Conservation (phyloP, 2,797 vertebrate genomes). For the Scomberomorus guttatus region DNA sequence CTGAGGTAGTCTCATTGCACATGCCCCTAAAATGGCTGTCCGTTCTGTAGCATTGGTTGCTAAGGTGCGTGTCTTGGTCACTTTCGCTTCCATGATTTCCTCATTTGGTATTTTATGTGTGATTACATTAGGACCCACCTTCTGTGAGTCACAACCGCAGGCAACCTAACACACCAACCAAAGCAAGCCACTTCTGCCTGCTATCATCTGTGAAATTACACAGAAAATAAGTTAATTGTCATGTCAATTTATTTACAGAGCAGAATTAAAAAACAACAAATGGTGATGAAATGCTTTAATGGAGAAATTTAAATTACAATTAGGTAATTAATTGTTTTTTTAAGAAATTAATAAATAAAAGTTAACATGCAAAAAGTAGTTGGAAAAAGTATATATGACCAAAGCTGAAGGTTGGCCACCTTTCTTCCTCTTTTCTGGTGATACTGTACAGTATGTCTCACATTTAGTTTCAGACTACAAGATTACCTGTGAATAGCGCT, state of each 20-base stretch:
- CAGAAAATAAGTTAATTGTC: not conserved
- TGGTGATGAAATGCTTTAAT: not conserved
- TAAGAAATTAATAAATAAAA: not conserved
- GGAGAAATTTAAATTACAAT: not conserved
- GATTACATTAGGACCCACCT: conserved; percentile 14
- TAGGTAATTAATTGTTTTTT: no score
- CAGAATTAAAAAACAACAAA: conserved; percentile 1
- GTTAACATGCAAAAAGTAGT: not conserved
- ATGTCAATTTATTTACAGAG: conserved; percentile 1
- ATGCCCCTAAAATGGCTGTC: no score
- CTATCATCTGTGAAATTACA: conserved; percentile 38
- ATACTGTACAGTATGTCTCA: no score
- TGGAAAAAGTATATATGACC: not conserved
- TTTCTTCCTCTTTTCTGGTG: not conserved
- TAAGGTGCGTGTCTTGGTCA: conserved; percentile 7
- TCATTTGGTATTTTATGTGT: conserved; percentile 31
- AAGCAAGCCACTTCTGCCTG: not conserved
- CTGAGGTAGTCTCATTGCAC: no score
- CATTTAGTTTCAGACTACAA: no score
- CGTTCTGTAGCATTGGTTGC: no score
- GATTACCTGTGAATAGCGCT: not conserved
- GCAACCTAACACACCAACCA: not conserved
- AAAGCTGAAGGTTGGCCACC: not conserved
- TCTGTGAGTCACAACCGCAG: conserved; percentile 19
- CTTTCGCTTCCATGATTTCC: conserved; percentile 18